Base-by-base conservation (phyloP, 2,888 invertebrate species). In the Plagodis dolabraria region DNA sequence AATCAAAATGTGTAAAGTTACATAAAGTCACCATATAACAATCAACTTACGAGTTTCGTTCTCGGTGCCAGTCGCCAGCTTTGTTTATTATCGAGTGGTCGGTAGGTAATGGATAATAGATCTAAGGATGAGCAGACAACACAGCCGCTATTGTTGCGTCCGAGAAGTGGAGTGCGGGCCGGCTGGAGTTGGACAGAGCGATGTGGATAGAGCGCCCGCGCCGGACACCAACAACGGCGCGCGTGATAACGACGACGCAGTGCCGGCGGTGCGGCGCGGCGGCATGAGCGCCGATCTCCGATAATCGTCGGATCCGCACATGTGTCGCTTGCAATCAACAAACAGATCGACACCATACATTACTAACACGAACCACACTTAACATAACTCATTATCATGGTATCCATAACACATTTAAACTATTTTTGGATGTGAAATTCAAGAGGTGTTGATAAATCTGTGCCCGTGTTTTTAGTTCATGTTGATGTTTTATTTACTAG, bases 281-380 rank as follows among this genome's bases (percentile, higher is more conserved):
- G 53, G 61, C 63, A 61, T 64, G 61, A 50, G 59, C 69, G 56
- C 34, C 82, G 84, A 89, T 87, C 86, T 75, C 64, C 80, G 90
- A 89, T 90, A 86, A 91, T 86, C 88, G 80, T 75, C 72, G 79
- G 79, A 83, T 82, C 83, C 78, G 73, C 75, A 65, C 65, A 67
- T 70, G 65, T 69, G 68, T 63, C 64, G 63, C 58, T 63, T 51
- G 53, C 55, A 63, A 59, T 63, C 50, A 58, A 53, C 47, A 57
- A 54, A 55, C 62, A 57, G 51, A 55, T 53, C 40, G 36, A 61
- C 61, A 63, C 67, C 63, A 67, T 61, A 55, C 59, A 51, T 8
- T 45, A 51, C 10, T 40, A 10, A 40, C 40, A 40, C 8, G 12
- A 12, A 47, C 47, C 56, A 69, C 59, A 67, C 65, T 56, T 57